phyloP scores from a whole-genome alignment of 2,113 vertebrate species.

The Odontesthes bonariensis region DNA sequence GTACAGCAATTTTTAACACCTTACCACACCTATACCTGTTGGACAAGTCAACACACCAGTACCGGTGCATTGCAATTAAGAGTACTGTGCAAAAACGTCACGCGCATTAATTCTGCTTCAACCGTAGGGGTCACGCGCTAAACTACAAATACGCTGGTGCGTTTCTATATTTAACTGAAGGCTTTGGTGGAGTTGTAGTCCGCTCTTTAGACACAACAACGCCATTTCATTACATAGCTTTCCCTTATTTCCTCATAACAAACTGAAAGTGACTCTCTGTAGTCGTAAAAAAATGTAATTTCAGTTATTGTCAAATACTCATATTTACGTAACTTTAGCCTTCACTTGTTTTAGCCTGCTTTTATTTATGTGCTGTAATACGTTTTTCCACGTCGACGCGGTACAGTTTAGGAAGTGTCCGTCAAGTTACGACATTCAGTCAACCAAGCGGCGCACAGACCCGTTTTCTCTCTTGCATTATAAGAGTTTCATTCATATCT shows the following conservation, averaged over 20 bases:
- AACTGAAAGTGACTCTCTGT: not conserved
- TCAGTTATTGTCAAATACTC: not conserved
- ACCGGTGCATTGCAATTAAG: no score
- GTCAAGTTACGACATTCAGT: not conserved
- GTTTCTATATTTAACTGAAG: conserved; percentile 18
- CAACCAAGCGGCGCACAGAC: not conserved
- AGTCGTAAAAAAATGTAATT: no score
- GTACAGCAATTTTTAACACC: no score
- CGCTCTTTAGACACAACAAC: no score
- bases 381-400: not conserved
- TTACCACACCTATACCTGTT: no score
- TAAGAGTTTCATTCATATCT: not conserved
- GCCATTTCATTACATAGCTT: no score
- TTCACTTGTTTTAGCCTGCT: conserved; percentile 4
- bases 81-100: no score
- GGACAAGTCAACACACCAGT: no score
- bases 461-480: not conserved
- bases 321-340: conserved; percentile 3
- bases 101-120: not conserved
- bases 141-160: not conserved
- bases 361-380: not conserved
- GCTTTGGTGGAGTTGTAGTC: no score
- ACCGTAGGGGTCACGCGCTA: not conserved
- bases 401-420: not conserved
- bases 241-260: not conserved